Evolutionary conservation across 1,140 invertebrate species (phyloP).

Genomic region (Whitmania pigra): DNA sequence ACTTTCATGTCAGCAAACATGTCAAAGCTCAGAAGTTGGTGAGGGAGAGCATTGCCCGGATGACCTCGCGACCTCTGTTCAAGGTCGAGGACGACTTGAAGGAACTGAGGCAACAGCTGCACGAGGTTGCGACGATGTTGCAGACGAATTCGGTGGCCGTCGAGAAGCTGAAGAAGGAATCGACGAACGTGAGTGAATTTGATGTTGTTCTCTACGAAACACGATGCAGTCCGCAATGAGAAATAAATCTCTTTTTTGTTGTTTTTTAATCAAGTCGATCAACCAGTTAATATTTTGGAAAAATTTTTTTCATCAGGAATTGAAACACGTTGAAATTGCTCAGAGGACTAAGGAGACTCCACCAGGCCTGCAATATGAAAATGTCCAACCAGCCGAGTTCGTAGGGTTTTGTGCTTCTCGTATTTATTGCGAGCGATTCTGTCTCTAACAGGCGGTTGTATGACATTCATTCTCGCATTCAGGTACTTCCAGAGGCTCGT

Average conservation of each 20-base stretch:
- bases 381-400: conserved; percentile 56
- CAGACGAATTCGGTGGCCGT: conserved; percentile 51
- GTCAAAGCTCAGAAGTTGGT: conserved; percentile 68
- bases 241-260: conserved; percentile 11
- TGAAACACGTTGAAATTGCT: conserved; percentile 63
- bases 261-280: neutral
- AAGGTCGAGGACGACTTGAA: conserved; percentile 53
- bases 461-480: neutral
- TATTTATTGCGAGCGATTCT: neutral
- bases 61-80: conserved; percentile 55
- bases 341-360: conserved; percentile 65
- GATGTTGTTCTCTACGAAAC: neutral
- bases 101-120: conserved; percentile 54
- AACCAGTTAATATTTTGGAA: neutral
- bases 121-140: conserved; percentile 45
- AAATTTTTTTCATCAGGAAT: conserved; percentile 42
- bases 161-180: conserved; percentile 60
- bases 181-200: conserved; percentile 46
- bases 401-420: conserved; percentile 19
- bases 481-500: conserved; percentile 56
- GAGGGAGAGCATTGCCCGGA: conserved; percentile 65
- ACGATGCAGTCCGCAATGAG: too few relatives aligned
- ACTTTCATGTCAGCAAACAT: conserved; percentile 56
- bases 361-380: conserved; percentile 61
- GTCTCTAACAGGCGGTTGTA: neutral